Base-by-base conservation (phyloP, 1,140 invertebrate genomes). In the Physella acuta region DNA sequence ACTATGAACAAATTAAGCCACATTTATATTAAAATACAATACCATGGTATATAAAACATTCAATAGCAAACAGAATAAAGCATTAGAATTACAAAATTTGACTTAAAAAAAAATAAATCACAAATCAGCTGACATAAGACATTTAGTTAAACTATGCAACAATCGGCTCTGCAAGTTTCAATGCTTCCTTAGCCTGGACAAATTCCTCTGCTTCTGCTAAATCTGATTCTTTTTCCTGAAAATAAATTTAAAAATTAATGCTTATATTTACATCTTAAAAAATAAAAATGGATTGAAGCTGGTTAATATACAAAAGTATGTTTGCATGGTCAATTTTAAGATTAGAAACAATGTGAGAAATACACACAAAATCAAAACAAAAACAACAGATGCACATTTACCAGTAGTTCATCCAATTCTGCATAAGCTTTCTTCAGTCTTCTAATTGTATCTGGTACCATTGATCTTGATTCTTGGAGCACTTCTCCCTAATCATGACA, bases 371-470 rank as follows among this genome's bases (percentile, higher is more conserved):
- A 11, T 44, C 20, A 44, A 8, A 44, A 44, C n/a, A 20, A 20
- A 44, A 44, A 20, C 39, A 11, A 44, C 39, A 44, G 39, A 44
- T 20, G 20, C 39, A 44, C 39, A 55, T 24, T 73, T 74, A 79
- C 78, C 65, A 79, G 33, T 28, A 73, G 16, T 24, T 73, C 64
- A 16, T 63, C 26, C 24, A 79, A 52, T 20, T 77, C 74, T 20
- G 72, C 69, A 31, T 55, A 53, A n/a, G 73, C 74, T 36, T 62
- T 70, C 37, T 30, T 69, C 17, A 79, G 51, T 68, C 76, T 73
- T 53, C 67, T 75, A n/a, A 67, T 51, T 3, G 76, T 73, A 59
- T 79, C 78, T 63, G 76, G 75, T 14, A 79, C 65, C 78, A 79
- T 79, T 0, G 28, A 28, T 53, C 71, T 65, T 0, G 68, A 75